Percentiles rank a stretch among this genome's conserved stretches.
Evolutionary conservation across 2,797 vertebrate species (phyloP).

Genomic region (Muscicapa striata): DNA sequence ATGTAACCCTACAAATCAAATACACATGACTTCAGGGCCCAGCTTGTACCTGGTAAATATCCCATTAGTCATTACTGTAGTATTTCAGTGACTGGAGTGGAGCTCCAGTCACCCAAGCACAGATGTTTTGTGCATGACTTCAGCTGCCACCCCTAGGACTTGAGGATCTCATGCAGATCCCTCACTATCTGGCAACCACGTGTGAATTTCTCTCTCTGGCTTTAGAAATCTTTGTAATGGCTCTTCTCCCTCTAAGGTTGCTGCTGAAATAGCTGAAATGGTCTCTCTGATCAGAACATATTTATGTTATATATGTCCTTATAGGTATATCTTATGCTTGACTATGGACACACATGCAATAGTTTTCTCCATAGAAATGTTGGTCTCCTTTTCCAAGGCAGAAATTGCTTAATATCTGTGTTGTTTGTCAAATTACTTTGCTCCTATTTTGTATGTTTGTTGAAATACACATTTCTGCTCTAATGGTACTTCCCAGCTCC

Average conservation of each 20-base stretch:
- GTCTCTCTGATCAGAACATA: neutral
- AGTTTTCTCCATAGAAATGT: neutral
- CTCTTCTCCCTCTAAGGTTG: neutral
- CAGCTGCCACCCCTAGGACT: fast-evolving
- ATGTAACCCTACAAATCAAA: neutral
- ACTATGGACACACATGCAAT: neutral
- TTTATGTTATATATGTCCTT: neutral
- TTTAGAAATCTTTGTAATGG: neutral
- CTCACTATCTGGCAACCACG: fast-evolving
- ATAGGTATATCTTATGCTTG: neutral
- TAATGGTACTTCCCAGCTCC: neutral
- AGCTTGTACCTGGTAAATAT: neutral
- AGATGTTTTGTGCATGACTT: neutral
- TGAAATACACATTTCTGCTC: neutral
- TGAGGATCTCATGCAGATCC: neutral
- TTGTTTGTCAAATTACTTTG: neutral
- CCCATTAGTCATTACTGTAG: neutral
- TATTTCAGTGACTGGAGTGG: neutral
- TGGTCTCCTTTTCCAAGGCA: neutral
- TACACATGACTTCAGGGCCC: neutral
- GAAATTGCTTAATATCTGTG: neutral
- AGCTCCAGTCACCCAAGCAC: neutral
- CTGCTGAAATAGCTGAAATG: neutral
- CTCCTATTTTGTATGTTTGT: neutral
- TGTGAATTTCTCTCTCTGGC: neutral